These are phyloP conservation scores for Acronicta psi DNA, from an alignment of 2,888 invertebrate genomes.

Conservation along the genomic window DNA sequence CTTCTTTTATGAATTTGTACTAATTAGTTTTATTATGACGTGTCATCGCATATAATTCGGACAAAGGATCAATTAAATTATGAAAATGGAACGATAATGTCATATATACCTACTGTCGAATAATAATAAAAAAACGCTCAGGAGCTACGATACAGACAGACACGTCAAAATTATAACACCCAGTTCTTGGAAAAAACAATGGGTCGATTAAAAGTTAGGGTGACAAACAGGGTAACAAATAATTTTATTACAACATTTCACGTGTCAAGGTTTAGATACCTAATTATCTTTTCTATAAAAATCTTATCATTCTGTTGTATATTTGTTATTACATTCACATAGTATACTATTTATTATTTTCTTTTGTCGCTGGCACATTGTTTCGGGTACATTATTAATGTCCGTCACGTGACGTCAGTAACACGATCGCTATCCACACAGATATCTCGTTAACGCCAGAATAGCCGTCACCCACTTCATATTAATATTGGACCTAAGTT, in stretches of 20 bases:
- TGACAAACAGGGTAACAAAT: too few relatives aligned
- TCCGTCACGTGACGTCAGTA: slow-evolving; percentile 55
- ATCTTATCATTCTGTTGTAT: too few relatives aligned
- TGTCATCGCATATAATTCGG: slow-evolving; percentile 6
- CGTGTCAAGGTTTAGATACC: too few relatives aligned
- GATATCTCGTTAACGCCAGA: slow-evolving; percentile 15
- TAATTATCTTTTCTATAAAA: background rate
- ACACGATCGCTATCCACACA: slow-evolving; percentile 29
- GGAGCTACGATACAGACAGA: too few relatives aligned
- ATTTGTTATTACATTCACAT: background rate
- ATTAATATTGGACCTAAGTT: slow-evolving; percentile 22
- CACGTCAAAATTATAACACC: too few relatives aligned
- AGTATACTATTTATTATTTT: slow-evolving; percentile 52
- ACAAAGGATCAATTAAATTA: background rate
- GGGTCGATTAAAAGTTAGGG: too few relatives aligned
- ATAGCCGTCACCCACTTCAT: slow-evolving; percentile 14
- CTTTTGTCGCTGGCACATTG: slow-evolving; percentile 46
- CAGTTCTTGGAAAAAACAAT: too few relatives aligned
- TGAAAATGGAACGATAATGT: too few relatives aligned
- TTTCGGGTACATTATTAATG: slow-evolving; percentile 65
- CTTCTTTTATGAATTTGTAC: too few relatives aligned
- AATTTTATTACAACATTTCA: too few relatives aligned
- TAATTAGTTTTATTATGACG: slow-evolving; percentile 15
- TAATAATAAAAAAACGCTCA: too few relatives aligned
- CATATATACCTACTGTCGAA: too few relatives aligned